A percentile compares a stretch with the other conserved stretches of the same genome.
Evolutionary conservation across 1,140 invertebrate genomes (phyloP).

Genomic region (Dysdera silvatica): DNA sequence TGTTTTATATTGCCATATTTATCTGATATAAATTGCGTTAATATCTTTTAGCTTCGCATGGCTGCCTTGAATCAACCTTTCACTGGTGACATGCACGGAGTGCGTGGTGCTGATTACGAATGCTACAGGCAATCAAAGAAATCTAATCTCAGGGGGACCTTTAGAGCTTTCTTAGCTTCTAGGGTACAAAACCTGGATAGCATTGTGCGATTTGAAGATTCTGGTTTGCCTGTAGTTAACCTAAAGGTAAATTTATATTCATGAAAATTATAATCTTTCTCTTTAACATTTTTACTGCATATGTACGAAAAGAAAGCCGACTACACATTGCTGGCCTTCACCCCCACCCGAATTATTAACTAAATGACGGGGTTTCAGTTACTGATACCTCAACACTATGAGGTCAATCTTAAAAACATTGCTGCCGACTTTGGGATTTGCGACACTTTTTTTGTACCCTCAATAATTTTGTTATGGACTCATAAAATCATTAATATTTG

Average conservation of each 20-base stretch:
- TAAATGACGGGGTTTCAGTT: no score
- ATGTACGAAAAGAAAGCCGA: no score
- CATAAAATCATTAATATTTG: no score
- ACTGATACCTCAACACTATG: no score
- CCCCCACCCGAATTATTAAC: no score
- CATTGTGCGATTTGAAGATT: constrained; percentile 75
- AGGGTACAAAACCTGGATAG: constrained; percentile 83
- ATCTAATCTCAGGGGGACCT: constrained; percentile 69
- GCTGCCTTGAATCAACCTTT: constrained; percentile 87
- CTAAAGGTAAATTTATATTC: constrained; percentile 54
- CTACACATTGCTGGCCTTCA: no score
- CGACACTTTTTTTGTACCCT: no score
- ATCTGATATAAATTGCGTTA: constrained; percentile 33
- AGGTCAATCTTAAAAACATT: no score
- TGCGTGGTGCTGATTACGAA: constrained; percentile 77
- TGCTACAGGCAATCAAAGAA: constrained; percentile 84
- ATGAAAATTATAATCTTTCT: no score
- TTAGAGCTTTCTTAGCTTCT: constrained; percentile 71
- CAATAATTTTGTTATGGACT: no score
- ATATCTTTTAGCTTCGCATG: constrained; percentile 63
- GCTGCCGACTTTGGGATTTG: no score
- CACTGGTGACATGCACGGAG: constrained; percentile 78
- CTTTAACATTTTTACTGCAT: no score
- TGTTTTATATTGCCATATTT: neutral
- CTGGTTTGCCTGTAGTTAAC: constrained; percentile 85